Evolutionary conservation across 1,140 invertebrate species (phyloP), one percentile per base, ranked within the genome.

Genomic region (Bradysia coprophila): DNA sequence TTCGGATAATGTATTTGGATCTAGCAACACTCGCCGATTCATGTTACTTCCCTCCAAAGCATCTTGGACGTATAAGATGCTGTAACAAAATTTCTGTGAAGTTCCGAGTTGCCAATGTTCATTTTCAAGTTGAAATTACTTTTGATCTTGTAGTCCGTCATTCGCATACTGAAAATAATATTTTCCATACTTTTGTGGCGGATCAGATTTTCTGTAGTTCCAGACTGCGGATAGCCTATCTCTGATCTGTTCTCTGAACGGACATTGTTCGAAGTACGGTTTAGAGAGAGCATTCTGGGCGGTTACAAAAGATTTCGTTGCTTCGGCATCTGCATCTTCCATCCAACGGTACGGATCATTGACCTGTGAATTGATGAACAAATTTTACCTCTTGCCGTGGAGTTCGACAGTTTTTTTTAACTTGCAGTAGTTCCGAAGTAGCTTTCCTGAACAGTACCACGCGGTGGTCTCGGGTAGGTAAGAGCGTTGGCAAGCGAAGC

Each of bases 171-270:
- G 94, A 61, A 89, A 98, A 61, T 94, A 98, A 58, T 76, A 74
- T 43, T 79, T 65, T 13, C 93, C 92, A 54, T 80, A 71, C 53
- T 73, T 76, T 48, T 71, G 75, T 0, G 92, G 92, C 52, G 84
- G 86, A 1, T 84, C 81, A 63, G 85, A 95, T 63, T 95, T 97
- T 23, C 89, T 87, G 66, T 87, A 98, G 63, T 98, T 83, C 90
- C 90, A 96, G 2, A 97, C 65, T 50, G 92, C 77, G 1, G 81
- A 95, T 3, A 98, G 67, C 43, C 77, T 69, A 36, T 72, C 62
- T 50, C 80, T 75, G 33, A 97, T 76, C 49, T 76, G 71, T 11
- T 76, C 59, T 49, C 83, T 78, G 34, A 73, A 67, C 4, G 73
- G 64, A 55, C 83, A 95, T 15, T 69, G 65, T 46, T 87, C 70